phyloP scores from a whole-genome alignment of 1,140 invertebrate species.

The Cherax quadricarinatus region DNA sequence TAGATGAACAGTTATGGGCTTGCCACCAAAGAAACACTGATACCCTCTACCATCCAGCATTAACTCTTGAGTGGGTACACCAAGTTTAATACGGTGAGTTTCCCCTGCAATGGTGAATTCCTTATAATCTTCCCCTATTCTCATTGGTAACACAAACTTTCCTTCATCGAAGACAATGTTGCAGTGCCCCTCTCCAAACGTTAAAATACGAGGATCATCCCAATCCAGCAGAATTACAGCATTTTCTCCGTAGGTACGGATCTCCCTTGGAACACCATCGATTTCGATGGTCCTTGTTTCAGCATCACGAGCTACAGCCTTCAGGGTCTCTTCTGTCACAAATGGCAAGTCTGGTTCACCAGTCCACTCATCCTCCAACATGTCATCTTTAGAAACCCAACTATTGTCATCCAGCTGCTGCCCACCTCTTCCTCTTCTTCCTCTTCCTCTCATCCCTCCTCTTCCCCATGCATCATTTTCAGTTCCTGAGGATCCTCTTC shows the following conservation, averaged over 20 bases:
- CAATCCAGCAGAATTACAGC: conserved; percentile 89
- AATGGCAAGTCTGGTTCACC: conserved; percentile 72
- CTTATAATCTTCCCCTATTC: conserved; percentile 74
- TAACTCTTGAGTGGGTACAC: conserved; percentile 93
- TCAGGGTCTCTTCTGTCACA: conserved; percentile 65
- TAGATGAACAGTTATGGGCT: conserved; percentile 88
- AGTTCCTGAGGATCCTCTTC: not conserved
- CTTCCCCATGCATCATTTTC: conserved; percentile 41
- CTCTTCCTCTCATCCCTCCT: conserved; percentile 31
- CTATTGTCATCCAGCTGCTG: conserved; percentile 3
- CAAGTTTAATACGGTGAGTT: conserved; percentile 86
- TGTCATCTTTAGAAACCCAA: not conserved
- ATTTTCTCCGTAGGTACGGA: conserved; percentile 90
- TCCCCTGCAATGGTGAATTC: conserved; percentile 77
- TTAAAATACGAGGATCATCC: conserved; percentile 90
- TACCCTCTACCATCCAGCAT: conserved; percentile 92
- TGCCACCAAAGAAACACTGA: conserved; percentile 94
- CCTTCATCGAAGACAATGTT: conserved; percentile 75
- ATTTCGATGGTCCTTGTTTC: conserved; percentile 78
- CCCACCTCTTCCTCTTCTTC: conserved; percentile 29
- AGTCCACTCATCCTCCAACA: conserved; percentile 72
- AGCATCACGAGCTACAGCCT: conserved; percentile 66
- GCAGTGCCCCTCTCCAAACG: conserved; percentile 80
- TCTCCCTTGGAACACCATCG: conserved; percentile 87
- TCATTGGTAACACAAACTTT: conserved; percentile 72